phyloP scores from a whole-genome alignment of 2,888 invertebrate genomes.

The Thumatha senex region DNA sequence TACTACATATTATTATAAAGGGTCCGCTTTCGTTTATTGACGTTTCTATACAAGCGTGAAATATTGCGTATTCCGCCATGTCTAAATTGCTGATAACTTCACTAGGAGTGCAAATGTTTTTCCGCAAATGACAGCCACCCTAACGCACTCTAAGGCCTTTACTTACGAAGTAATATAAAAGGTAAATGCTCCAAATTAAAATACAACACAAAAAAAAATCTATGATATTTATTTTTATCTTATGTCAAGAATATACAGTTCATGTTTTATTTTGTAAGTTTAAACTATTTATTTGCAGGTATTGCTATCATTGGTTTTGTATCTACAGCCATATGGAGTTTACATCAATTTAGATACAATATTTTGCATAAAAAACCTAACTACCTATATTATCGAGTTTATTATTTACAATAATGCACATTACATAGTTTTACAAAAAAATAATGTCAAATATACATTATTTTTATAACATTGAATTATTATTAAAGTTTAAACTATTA shows the following conservation, averaged over 20 bases:
- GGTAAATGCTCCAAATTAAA: background rate
- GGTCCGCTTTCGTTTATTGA: too few relatives aligned
- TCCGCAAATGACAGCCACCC: too few relatives aligned
- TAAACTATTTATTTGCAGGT: background rate
- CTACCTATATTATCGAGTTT: background rate
- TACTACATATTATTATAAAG: too few relatives aligned
- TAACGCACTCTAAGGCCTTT: too few relatives aligned
- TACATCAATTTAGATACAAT: conserved; percentile 1
- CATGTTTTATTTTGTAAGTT: background rate
- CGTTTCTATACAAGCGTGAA: too few relatives aligned
- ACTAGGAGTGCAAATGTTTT: too few relatives aligned
- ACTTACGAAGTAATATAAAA: too few relatives aligned
- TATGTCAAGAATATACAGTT: background rate
- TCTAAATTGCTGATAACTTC: too few relatives aligned
- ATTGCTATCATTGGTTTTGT: too few relatives aligned
- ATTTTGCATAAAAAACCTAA: conserved; percentile 1
- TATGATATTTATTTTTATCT: background rate
- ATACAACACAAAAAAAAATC: background rate
- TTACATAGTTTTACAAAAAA: background rate
- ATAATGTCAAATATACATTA: background rate
- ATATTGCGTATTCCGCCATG: too few relatives aligned
- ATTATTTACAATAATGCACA: background rate
- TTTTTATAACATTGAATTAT: background rate
- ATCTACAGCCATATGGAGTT: background rate
- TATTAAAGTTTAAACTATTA: too few relatives aligned